Percentiles rank a stretch among this genome's conserved stretches.
Evolutionary conservation across 2,113 vertebrate species (phyloP).

Genomic region (Crotalus helleri): DNA sequence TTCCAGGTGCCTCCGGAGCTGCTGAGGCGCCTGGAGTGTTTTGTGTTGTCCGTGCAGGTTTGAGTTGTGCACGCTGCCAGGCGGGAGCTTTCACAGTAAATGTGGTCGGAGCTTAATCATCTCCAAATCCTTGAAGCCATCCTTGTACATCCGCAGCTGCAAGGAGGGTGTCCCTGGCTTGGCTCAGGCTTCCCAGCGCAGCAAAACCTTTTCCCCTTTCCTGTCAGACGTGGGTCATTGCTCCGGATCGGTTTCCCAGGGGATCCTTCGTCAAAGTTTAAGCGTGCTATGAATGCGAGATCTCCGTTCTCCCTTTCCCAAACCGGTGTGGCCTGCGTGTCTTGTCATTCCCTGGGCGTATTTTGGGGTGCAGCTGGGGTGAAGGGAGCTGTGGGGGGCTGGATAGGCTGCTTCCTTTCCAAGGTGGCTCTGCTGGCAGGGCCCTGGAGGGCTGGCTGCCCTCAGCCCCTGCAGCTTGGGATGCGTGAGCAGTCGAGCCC

Average conservation of each 20-base stretch:
- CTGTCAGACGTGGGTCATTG: background rate
- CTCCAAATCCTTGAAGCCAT: background rate
- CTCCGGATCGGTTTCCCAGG: background rate
- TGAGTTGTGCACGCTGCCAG: rapidly evolving
- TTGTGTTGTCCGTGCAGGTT: too few species aligned
- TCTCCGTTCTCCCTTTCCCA: background rate
- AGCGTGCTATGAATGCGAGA: background rate
- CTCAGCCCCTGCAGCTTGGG: background rate
- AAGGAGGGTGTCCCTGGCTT: background rate
- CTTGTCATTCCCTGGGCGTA: background rate
- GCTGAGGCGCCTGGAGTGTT: too few species aligned
- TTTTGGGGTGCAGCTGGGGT: background rate
- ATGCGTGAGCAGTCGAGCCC: too few species aligned
- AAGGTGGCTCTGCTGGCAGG: background rate
- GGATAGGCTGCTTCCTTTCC: background rate
- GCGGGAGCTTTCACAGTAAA: background rate
- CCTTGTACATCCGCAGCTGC: background rate
- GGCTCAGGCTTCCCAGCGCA: too few species aligned
- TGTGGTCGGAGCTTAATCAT: rapidly evolving
- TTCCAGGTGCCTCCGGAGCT: background rate
- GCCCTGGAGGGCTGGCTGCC: background rate
- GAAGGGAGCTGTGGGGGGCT: background rate
- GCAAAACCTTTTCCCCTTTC: background rate
- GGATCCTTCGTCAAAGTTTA: background rate
- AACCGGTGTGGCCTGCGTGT: too few species aligned